phyloP scores from a whole-genome alignment of 2,888 invertebrate genomes.

The Nemotelus pantherinus region DNA sequence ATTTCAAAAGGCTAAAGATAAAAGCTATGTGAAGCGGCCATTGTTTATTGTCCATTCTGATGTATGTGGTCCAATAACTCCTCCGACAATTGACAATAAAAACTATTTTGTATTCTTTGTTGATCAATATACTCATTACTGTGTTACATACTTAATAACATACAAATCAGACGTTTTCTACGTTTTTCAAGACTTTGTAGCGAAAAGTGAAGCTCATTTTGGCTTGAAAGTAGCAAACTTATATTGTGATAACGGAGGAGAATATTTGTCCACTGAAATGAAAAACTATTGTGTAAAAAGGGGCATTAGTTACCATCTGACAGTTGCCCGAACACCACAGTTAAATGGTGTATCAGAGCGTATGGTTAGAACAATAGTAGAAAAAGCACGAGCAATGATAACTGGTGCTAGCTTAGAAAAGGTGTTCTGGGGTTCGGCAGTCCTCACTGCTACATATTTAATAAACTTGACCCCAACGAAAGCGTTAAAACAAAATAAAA shows the following conservation, averaged over 20 bases:
- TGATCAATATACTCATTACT: constrained; percentile 59
- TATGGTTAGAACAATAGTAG: constrained; percentile 59
- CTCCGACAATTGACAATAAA: constrained; percentile 56
- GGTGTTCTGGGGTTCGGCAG: constrained; percentile 57
- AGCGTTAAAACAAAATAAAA: constrained; percentile 56
- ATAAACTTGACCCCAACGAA: constrained; percentile 59
- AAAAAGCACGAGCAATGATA: constrained; percentile 57
- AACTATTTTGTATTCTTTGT: constrained; percentile 58
- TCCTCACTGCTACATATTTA: constrained; percentile 59
- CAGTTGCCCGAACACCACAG: constrained; percentile 61
- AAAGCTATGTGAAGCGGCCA: constrained; percentile 55
- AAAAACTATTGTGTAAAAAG: constrained; percentile 56
- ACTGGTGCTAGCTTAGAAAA: background rate
- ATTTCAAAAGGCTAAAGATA: constrained; percentile 56
- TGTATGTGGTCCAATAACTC: constrained; percentile 58
- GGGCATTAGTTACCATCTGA: constrained; percentile 59
- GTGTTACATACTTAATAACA: constrained; percentile 47
- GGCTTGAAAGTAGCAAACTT: constrained; percentile 54
- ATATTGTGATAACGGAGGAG: constrained; percentile 43
- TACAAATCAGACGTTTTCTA: constrained; percentile 54
- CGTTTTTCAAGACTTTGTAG: constrained; percentile 52
- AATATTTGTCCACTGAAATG: constrained; percentile 56
- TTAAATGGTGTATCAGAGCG: constrained; percentile 61
- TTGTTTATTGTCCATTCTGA: constrained; percentile 58
- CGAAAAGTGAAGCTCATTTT: constrained; percentile 52